Evolutionary conservation across 2,888 invertebrate species (phyloP).

Genomic region (Portevinia maculata): DNA sequence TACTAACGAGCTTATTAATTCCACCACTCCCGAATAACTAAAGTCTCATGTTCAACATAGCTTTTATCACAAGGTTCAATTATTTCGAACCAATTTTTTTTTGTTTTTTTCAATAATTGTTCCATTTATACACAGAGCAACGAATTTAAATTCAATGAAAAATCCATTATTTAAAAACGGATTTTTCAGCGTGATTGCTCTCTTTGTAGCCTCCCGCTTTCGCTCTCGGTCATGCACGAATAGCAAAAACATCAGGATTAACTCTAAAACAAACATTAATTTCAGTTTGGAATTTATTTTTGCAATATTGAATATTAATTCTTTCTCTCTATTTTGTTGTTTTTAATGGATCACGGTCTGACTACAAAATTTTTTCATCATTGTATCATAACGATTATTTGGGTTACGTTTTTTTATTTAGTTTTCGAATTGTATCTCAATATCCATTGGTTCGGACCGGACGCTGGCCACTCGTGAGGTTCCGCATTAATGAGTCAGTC

Average conservation of each 20-base stretch:
- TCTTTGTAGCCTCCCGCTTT: not conserved
- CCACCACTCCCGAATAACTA: not conserved
- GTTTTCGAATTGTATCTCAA: slow-evolving; percentile 1
- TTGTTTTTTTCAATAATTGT: not conserved
- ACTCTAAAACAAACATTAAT: slow-evolving; percentile 25
- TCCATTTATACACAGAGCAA: not conserved
- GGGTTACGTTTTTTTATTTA: slow-evolving; percentile 1
- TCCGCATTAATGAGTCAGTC: not conserved
- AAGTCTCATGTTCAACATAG: not conserved
- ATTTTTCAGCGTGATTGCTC: too few species aligned
- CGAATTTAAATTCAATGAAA: not conserved
- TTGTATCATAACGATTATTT: not conserved
- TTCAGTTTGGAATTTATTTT: slow-evolving; percentile 15
- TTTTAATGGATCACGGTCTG: not conserved
- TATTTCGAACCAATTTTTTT: not conserved
- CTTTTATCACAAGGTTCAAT: not conserved
- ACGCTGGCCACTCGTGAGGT: not conserved
- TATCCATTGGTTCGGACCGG: not conserved
- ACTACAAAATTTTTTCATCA: not conserved
- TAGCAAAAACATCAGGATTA: slow-evolving; percentile 20
- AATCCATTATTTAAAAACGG: not conserved
- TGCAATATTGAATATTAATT: slow-evolving; percentile 28
- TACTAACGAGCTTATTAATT: not conserved
- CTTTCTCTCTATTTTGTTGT: slow-evolving; percentile 1
- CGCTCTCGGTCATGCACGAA: not conserved